Percentiles rank a stretch among this genome's conserved stretches.
Conservation (phyloP, 2,888 invertebrate species). For the Microdon myrmicae region DNA sequence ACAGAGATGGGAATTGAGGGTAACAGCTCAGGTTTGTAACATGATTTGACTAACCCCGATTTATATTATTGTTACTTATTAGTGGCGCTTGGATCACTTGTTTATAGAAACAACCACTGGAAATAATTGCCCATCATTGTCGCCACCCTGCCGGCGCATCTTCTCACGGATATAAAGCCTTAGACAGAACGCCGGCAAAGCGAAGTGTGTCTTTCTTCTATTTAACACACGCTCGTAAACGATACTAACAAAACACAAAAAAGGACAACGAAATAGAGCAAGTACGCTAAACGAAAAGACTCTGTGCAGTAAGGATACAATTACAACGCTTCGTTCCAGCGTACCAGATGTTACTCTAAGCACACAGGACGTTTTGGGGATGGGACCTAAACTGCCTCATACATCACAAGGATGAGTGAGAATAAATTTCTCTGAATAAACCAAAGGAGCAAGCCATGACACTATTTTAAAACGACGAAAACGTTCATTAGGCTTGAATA, state of each 20-base stretch:
- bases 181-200: slow-evolving; percentile 46
- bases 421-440: slow-evolving; percentile 42
- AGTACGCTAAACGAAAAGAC: no score
- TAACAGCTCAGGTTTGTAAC: no score
- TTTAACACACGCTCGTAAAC: slow-evolving; percentile 48
- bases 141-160: neutral
- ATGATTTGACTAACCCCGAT: no score
- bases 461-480: slow-evolving; percentile 51
- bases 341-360: no score
- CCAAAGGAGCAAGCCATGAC: slow-evolving; percentile 42
- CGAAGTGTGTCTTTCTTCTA: slow-evolving; percentile 43
- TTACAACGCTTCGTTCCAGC: no score
- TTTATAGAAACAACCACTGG: slow-evolving; percentile 19
- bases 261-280: slow-evolving; percentile 21
- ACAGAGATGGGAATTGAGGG: no score
- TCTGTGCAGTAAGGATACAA: no score
- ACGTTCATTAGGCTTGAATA: slow-evolving; percentile 51
- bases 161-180: slow-evolving; percentile 21
- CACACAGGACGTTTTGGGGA: no score
- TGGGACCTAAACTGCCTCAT: no score
- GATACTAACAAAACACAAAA: no score
- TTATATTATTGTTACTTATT: no score
- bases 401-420: slow-evolving; percentile 23
- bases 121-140: slow-evolving; percentile 34
- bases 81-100: no score